Base-by-base conservation (phyloP, 30 jellyfish, hydroid and myxozoan genomes). In the Morbakka virulenta region DNA sequence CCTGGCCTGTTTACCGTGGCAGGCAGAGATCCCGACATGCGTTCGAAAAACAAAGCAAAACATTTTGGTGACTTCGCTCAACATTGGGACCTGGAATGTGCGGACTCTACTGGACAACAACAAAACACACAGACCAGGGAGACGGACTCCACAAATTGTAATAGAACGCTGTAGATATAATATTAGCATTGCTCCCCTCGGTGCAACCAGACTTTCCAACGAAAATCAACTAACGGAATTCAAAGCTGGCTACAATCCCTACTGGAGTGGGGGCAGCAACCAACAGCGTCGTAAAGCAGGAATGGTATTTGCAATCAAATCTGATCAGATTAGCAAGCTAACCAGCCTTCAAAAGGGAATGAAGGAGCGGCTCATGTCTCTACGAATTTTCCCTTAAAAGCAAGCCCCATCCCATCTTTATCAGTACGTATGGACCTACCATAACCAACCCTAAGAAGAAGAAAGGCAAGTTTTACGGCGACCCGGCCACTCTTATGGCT, bases 401-500 rank as follows among this genome's bases (percentile, higher is more conserved):
- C 11, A 21, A 35, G 25, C 83, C n/a, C 50, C 35, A 53, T 20
- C 71, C 33, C 80, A 81, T 82, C 50, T 6, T 52, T 2, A 13
- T 81, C 52, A 50, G 80, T 26, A 67, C 32, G 21, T 69, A 81
- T 14, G 87, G 86, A 23, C 93, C 93, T 2, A 69, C 87, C 69
- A 50, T 81, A 79, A 41, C 79, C 24, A 68, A 52, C 25, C 69
- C 87, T 2, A 72, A 69, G n/a, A 79, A 69, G 34, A 28, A 28
- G 57, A 69, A 61, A 33, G 79, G 63, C 28, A 22, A 29, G 71
- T 77, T 77, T 35, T 77, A 77, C 35, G 50, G 30, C 21, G 80
- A 77, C 69, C 81, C 63, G 29, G 25, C 41, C 34, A 3, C 29
- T 28, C n/a, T 33, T 62, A 23, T 32, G 2, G 31, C 29, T 47